These are phyloP conservation scores for Mugil cephalus DNA, from an alignment of 2,113 vertebrate genomes.

Conservation along the genomic window DNA sequence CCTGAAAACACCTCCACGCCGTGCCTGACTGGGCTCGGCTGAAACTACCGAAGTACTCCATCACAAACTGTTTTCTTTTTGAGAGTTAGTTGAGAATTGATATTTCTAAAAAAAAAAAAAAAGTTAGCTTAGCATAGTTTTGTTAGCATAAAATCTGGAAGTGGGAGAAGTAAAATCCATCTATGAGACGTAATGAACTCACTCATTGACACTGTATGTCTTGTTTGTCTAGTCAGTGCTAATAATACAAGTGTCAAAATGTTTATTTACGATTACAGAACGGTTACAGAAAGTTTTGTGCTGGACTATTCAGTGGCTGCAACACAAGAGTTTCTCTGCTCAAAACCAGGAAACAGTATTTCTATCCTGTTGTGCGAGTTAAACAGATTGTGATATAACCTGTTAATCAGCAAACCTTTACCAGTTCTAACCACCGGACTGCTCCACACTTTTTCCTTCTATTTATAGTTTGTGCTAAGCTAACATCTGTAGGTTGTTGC, in stretches of 20 bases:
- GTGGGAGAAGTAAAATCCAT: not conserved
- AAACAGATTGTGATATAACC: not conserved
- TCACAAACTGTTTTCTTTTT: not conserved
- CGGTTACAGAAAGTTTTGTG: not conserved
- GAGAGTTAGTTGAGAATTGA: not conserved
- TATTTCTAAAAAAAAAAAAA: too few relatives aligned
- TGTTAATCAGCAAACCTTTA: not conserved
- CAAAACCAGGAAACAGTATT: not conserved
- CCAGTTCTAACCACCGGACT: not conserved
- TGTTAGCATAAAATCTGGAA: not conserved
- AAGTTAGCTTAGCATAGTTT: too few relatives aligned
- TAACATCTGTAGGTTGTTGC: not conserved
- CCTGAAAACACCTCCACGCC: constrained; percentile 2
- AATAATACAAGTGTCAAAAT: not conserved
- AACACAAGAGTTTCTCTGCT: not conserved
- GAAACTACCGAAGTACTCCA: not conserved
- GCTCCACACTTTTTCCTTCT: not conserved
- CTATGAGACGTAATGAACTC: not conserved
- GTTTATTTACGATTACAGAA: not conserved
- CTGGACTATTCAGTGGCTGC: not conserved
- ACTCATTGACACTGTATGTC: not conserved
- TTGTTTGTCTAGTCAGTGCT: too few relatives aligned
- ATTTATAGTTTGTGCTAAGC: not conserved
- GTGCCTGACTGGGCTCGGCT: not conserved
- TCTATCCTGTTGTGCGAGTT: not conserved